Base-by-base conservation (phyloP, 2,113 vertebrate species). In the Drymodes brunneopygia region DNA sequence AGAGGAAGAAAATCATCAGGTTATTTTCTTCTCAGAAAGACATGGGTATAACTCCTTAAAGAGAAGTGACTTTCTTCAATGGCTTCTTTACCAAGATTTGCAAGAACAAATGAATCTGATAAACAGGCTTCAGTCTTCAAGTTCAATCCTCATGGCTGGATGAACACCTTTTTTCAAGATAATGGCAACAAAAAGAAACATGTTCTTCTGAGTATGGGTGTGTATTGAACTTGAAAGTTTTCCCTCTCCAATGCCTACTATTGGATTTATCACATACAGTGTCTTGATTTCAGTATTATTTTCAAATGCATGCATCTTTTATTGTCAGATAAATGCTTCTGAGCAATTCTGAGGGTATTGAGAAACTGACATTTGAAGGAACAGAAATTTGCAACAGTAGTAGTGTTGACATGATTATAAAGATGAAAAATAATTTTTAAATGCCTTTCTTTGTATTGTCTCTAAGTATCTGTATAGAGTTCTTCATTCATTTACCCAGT, bases 21-120 rank as follows among this genome's bases (percentile, higher is more conserved):
- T 50, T 96, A 66, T 95, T 80, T 91, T 93, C 36, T 89, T 87
- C 45, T 91, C 44, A 33, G 19, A 90, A 89, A 72, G 44, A 72
- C 23, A 72, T 8, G 18, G 79, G 4, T 10, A 91, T 31, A 33
- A 86, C 44, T 94, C 48, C 78, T 51, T 87, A 60, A 72, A 94
- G 45, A 56, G 40, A 89, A 88, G 14, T 45, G 9, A 91, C 45
- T 93, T 77, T 35, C 22, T 40, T 78, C 19, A 42, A 11, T 12
- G 51, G 27, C 16, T 88, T 72, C 70, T 94, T 80, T 50, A 54
- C 6, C 56, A 81, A 74, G 48, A 66, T 38, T 23, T 72, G 1
- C 45, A 60, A 64, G 12, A 58, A 31, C 35, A 64, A 35, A 75
- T 44, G 11, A 69, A 86, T 54, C 40, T 8, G 3, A 62, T 42